These are phyloP conservation scores for Oryzias javanicus DNA, from an alignment of 2,113 vertebrate species.

Conservation along the genomic window DNA sequence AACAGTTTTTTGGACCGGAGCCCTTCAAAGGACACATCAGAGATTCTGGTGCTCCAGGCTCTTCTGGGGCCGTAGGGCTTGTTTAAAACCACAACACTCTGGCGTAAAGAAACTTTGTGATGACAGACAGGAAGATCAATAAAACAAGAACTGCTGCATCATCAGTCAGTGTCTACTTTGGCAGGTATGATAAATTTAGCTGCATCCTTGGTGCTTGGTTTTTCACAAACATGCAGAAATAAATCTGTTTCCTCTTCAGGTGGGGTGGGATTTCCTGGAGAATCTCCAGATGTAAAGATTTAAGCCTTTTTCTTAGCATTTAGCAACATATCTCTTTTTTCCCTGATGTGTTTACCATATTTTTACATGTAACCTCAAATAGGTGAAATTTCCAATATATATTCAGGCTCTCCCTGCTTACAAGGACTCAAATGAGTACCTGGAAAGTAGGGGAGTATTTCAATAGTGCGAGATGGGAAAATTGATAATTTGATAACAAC, in stretches of 20 bases:
- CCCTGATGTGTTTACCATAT: neutral
- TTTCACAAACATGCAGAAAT: neutral
- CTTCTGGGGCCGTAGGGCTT: constrained; percentile 37
- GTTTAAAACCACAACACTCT: constrained; percentile 29
- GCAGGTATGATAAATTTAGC: neutral
- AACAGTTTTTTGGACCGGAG: constrained; percentile 21
- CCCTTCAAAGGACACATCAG: constrained; percentile 51
- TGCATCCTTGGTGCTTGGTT: neutral
- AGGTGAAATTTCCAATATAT: too few species aligned
- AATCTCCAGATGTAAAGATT: constrained; percentile 49
- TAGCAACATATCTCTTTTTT: too few species aligned
- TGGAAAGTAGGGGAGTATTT: too few species aligned
- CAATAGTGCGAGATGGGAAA: too few species aligned
- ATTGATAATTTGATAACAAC: too few species aligned
- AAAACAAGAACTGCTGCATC: neutral
- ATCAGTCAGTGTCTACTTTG: too few species aligned
- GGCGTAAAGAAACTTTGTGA: neutral
- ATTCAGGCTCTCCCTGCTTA: too few species aligned
- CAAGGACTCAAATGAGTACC: too few species aligned
- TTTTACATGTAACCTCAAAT: constrained; percentile 1
- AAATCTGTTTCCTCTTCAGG: constrained; percentile 34
- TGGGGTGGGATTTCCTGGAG: constrained; percentile 50
- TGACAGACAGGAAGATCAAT: neutral
- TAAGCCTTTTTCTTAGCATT: neutral
- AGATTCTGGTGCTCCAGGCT: constrained; percentile 52